phyloP scores from a whole-genome alignment of 2,113 vertebrate species.

The Anarhynchus alexandrinus region DNA sequence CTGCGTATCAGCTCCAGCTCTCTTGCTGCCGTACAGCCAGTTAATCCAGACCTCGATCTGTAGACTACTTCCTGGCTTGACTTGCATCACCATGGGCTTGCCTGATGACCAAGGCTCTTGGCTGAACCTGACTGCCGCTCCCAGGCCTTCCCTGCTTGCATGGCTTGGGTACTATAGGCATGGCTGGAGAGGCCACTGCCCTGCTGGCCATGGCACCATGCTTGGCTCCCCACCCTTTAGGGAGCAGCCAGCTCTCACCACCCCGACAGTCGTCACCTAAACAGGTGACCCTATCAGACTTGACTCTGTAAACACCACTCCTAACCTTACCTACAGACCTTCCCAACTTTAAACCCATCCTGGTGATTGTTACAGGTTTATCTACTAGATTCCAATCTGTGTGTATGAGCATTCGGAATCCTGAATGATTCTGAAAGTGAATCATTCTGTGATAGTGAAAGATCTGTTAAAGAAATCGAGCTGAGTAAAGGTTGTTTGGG shows the following conservation, averaged over 20 bases:
- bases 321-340: background rate
- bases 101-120: background rate
- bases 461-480: background rate
- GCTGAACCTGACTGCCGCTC: background rate
- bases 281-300: background rate
- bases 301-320: background rate
- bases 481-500: background rate
- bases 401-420: rapidly evolving
- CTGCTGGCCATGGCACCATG: background rate
- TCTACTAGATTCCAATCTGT: background rate
- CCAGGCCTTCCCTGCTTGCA: background rate
- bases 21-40: background rate
- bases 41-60: background rate
- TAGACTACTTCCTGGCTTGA: background rate
- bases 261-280: background rate
- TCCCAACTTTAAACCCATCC: background rate
- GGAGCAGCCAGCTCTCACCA: background rate
- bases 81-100: background rate
- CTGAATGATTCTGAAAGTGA: too few species aligned
- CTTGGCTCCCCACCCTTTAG: background rate
- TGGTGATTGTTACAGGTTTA: background rate
- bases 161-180: background rate
- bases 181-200: background rate
- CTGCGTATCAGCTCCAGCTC: background rate
- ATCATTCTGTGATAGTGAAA: background rate